Evolutionary conservation across 2,113 vertebrate species (phyloP).

Genomic region (Corythornis madagascariensis): DNA sequence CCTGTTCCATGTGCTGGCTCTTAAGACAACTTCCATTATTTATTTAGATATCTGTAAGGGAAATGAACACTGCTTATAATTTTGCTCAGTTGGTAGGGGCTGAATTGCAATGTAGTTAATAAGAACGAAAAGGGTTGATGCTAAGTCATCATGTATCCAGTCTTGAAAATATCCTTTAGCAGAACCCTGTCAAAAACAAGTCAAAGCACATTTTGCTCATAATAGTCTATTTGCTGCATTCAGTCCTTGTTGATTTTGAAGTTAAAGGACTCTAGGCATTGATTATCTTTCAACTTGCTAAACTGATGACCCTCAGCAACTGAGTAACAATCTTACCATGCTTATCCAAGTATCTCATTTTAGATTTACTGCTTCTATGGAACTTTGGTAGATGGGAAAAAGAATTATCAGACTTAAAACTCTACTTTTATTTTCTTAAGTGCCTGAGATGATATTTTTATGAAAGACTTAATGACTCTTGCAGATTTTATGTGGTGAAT

Average conservation of each 20-base stretch:
- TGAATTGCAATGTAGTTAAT: not conserved
- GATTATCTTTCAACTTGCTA: not conserved
- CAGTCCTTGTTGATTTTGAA: not conserved
- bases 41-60: not conserved
- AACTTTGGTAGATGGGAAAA: not conserved
- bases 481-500: not conserved
- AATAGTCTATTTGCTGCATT: not conserved
- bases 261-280: not conserved
- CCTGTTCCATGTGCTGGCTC: not conserved
- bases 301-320: not conserved
- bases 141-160: not conserved
- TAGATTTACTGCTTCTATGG: not conserved
- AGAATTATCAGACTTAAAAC: not conserved
- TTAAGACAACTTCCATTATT: conserved; percentile 1
- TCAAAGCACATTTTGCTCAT: not conserved
- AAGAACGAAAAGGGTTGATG: not conserved
- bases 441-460: not conserved
- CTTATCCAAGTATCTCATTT: not conserved
- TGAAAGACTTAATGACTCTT: not conserved
- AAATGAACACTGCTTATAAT: not conserved
- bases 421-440: not conserved
- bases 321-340: not conserved
- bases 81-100: not conserved
- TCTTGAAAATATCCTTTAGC: conserved; percentile 30
- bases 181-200: conserved; percentile 19